These are phyloP conservation scores for Zosterops pallidus DNA, from an alignment of 2,113 vertebrate genomes.

Conservation along the genomic window DNA sequence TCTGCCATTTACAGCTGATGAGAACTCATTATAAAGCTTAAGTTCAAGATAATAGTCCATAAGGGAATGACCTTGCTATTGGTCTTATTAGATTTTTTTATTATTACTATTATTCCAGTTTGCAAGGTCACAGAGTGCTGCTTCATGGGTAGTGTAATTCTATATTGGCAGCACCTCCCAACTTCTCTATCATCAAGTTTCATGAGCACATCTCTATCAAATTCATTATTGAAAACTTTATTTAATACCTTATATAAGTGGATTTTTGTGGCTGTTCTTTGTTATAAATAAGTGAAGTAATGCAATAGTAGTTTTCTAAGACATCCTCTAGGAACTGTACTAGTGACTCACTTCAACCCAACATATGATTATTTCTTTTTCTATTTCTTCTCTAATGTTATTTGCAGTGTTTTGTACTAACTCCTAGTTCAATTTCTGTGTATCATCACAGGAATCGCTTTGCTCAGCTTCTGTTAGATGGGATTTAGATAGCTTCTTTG, in stretches of 20 bases:
- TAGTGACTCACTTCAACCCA: not conserved
- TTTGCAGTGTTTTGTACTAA: not conserved
- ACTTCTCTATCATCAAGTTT: not conserved
- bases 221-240: not conserved
- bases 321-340: not conserved
- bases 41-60: not conserved
- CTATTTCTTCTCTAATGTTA: not conserved
- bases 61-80: not conserved
- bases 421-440: not conserved
- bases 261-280: not conserved
- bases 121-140: not conserved
- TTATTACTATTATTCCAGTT: not conserved
- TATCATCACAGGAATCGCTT: not conserved
- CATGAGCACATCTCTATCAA: accelerated
- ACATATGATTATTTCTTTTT: not conserved
- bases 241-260: not conserved
- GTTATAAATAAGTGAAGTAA: not conserved
- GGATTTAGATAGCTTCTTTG: not conserved
- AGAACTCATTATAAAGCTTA: not conserved
- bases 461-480: not conserved
- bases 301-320: not conserved
- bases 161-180: not conserved
- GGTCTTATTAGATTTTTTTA: conserved; percentile 25
- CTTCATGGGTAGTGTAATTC: not conserved
- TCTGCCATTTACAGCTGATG: not conserved